Percentiles rank a stretch among this genome's conserved stretches.
Evolutionary conservation across 2,797 vertebrate species (phyloP).

Genomic region (Dallia pectoralis): DNA sequence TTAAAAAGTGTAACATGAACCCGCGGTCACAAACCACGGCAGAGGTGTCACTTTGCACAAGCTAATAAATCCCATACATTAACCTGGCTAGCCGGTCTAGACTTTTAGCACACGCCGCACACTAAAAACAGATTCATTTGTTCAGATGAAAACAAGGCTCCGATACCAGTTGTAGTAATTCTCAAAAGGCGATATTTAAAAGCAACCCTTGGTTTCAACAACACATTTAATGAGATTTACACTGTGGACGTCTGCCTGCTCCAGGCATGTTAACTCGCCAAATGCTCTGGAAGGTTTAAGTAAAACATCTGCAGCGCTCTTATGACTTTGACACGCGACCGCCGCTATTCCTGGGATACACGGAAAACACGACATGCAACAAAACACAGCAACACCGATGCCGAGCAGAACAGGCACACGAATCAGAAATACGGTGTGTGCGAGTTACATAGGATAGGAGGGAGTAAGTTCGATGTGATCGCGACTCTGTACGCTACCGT

Average conservation of each 20-base stretch:
- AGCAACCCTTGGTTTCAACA: background rate
- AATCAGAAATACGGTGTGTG: no score
- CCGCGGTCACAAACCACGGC: background rate
- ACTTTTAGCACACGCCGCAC: background rate
- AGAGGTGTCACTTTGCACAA: background rate
- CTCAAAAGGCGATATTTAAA: background rate
- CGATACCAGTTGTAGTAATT: background rate
- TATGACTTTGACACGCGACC: no score
- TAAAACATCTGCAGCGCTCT: no score
- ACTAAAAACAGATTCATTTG: background rate
- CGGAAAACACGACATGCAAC: no score
- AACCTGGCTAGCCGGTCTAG: background rate
- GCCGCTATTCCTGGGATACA: no score
- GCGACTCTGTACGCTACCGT: no score
- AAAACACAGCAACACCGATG: no score
- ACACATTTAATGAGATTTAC: background rate
- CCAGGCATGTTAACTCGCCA: background rate
- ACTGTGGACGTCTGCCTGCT: background rate
- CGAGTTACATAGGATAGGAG: no score
- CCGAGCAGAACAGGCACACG: no score
- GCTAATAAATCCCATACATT: background rate
- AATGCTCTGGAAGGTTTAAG: no score
- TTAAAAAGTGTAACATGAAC: slow-evolving; percentile 5
- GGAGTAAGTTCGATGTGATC: no score
- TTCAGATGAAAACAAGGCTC: background rate